Base-by-base conservation (phyloP, 30 jellyfish, hydroid and myxozoan genomes). In the Catostylus mosaicus region DNA sequence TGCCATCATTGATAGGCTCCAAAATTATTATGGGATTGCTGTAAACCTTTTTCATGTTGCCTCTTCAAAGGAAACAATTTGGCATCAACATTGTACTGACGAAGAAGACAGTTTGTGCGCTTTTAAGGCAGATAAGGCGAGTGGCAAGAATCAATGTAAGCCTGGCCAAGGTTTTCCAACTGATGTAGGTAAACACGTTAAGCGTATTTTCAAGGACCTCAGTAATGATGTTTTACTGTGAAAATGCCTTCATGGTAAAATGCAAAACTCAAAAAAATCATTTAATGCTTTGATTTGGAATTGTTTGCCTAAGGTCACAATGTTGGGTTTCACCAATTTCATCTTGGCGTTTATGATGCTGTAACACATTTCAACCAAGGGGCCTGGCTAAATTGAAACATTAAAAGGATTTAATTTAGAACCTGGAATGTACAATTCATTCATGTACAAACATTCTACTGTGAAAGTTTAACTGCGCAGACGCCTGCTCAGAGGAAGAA, bases 91-190 rank as follows among this genome's bases (percentile, higher is more conserved):
- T 61, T 84, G 94, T 32, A 89, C 88, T 5, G 88, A 68, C 10
- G 92, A 80, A 8, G 37, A 62, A 35, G 78, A 61, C 20, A 33
- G 80, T 16, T 82, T 89, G 94, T 83, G 94, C 57, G 30, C 18
- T 2, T 71, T 19, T 51, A 71, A 83, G 34, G 82, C 47, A 6
- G 73, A 61, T 23, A 61, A 26, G n/a, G 34, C 71, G 24, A 50
- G 20, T 50, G 63, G 63, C 19, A 50, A 62, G 20, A 9, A 30
- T 11, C 23, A 11, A 20, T 82, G 67, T 32, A 67, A 82, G 0
- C 92, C 87, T 0, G 92, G 92, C 26, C 88, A 61, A n/a, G 92
- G 88, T 27, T 65, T 82, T 30, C 92, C 87, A 1, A 29, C 67
- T 18, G 38, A 33, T 14, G 52, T 82, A 37, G 29, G 43, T 9